Evolutionary conservation across 92 coral and sea anemone genomes (phyloP).

Genomic region (Meandrina meandrites): DNA sequence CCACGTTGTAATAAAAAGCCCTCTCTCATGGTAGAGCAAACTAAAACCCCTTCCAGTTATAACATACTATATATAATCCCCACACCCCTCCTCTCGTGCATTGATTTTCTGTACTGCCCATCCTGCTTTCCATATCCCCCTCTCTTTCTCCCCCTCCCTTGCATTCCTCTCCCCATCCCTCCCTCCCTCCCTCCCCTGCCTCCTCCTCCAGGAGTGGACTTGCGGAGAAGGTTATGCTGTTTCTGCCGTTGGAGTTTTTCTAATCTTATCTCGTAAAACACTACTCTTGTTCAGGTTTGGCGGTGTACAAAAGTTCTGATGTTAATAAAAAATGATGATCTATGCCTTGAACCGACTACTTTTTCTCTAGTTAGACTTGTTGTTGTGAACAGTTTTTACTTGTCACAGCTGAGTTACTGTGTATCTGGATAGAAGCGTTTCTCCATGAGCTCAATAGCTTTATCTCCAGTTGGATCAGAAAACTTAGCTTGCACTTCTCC

Average conservation of each 20-base stretch:
- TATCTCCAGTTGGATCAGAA: slow-evolving; percentile 51
- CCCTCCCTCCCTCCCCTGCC: neutral
- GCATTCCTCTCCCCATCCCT: neutral
- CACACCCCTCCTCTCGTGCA: neutral
- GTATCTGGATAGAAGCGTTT: slow-evolving; percentile 22
- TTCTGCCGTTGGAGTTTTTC: too few relatives aligned
- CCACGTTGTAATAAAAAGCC: neutral
- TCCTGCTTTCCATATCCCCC: neutral
- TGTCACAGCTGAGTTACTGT: neutral
- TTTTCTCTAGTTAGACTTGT: neutral
- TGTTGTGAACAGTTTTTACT: too few relatives aligned
- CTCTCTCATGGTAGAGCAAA: too few relatives aligned
- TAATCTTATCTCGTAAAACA: too few relatives aligned
- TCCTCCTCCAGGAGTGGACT: neutral
- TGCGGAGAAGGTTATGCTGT: too few relatives aligned
- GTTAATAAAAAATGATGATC: too few relatives aligned
- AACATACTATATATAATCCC: neutral
- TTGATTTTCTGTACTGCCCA: neutral
- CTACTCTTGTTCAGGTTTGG: too few relatives aligned
- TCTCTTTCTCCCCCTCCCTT: neutral
- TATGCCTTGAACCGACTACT: neutral
- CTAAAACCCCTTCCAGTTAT: neutral
- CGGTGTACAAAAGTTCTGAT: neutral
- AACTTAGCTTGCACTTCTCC: slow-evolving; percentile 56
- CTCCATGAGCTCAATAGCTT: slow-evolving; percentile 25